Evolutionary conservation across 2,113 vertebrate genomes (phyloP), one percentile per base, ranked within the genome.

Genomic region (Serilophus lunatus): DNA sequence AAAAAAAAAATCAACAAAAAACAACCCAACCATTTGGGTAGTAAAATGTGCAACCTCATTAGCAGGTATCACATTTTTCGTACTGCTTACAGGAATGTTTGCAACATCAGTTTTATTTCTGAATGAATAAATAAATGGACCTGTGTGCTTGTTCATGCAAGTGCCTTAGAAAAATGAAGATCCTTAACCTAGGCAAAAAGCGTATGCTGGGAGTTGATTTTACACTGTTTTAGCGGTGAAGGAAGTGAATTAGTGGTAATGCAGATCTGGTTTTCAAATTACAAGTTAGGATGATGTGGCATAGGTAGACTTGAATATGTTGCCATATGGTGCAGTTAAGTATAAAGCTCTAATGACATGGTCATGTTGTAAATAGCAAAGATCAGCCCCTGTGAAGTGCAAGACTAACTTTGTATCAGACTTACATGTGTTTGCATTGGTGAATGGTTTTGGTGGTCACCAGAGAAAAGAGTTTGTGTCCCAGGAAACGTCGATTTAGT

Each of bases 101-200:
- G 7, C 38, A n/a, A 36, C 24, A 1, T 57, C 82, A 59, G 74
- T 90, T 77, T 42, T 45, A 64, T 82, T 44, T 80, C 66, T 6
- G 2, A 81, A 11, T 6, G 2, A 81, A 11, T 59, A 50, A 90
- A 70, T 54, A 82, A 92, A 90, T 53, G 47, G 56, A 68, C 63
- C 86, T 87, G 66, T 64, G 10, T 61, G 82, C 95, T 92, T 97
- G 86, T 93, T 96, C 40, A 71, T 92, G 92, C 53, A 57, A 93
- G 97, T 98, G 98, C 98, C 98, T 98, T 98, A 97, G 86, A 88
- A 89, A 88, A 92, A 51, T 3, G 42, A 78, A 68, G 70, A 76
- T 75, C 85, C 93, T 84, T 75, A 68, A 94, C 61, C 78, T 91
- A 65, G 93, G 75, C 49, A 40, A 81, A 86, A 90, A 45, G 18